Conservation (phyloP, 2,113 vertebrate species). For the Oncorhynchus tshawytscha region DNA sequence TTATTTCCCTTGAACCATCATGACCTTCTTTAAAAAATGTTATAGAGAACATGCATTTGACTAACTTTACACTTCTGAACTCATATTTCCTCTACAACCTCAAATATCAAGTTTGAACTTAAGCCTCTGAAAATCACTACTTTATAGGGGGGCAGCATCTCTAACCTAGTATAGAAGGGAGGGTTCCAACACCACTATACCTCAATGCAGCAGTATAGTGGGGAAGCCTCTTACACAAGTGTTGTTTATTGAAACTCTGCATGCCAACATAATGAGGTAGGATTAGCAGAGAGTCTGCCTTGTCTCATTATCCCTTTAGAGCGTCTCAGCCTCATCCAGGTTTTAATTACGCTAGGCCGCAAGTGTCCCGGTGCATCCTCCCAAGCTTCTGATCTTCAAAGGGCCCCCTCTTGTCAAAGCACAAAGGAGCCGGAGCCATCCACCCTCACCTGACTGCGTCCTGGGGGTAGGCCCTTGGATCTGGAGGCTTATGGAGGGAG, state of each 20-base stretch:
- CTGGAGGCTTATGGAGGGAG: slow-evolving; percentile 1
- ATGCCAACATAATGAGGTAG: slow-evolving; percentile 66
- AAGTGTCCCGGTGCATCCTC: slow-evolving; percentile 42
- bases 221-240: slow-evolving; percentile 6
- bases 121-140: too few relatives aligned
- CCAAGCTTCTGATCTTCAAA: slow-evolving; percentile 71
- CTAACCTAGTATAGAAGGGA: too few relatives aligned
- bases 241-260: slow-evolving; percentile 55
- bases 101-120: too few relatives aligned
- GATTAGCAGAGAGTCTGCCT: slow-evolving; percentile 60
- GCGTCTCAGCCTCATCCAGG: slow-evolving; percentile 49
- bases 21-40: background rate
- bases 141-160: too few relatives aligned
- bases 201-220: background rate
- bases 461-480: slow-evolving; percentile 8
- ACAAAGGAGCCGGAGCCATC: slow-evolving; percentile 38
- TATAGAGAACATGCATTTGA: background rate
- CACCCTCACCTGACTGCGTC: slow-evolving; percentile 32
- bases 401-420: slow-evolving; percentile 45
- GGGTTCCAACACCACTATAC: background rate
- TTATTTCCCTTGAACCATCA: background rate
- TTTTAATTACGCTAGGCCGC: slow-evolving; percentile 70
- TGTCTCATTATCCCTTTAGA: slow-evolving; percentile 67
- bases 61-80: background rate
- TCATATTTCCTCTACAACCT: too few relatives aligned